Conservation (phyloP, 2,888 invertebrate genomes). For the Agyllia agylla region DNA sequence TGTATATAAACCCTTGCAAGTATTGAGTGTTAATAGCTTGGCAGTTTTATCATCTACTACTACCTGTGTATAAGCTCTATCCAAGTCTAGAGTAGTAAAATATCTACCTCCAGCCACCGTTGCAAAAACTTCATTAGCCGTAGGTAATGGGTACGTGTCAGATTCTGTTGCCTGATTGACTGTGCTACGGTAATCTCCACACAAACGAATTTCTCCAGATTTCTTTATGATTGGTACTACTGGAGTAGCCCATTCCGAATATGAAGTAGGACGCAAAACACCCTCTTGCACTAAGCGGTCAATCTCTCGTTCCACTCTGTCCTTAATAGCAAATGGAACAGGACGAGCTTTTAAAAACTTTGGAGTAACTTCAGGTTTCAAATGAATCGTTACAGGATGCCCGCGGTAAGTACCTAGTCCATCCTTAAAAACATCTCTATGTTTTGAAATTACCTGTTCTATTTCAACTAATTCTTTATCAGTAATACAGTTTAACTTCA, state of each 20-base stretch:
- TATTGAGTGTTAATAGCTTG: constrained; percentile 67
- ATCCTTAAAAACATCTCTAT: constrained; percentile 69
- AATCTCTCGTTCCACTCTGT: constrained; percentile 68
- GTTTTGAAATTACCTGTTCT: not conserved
- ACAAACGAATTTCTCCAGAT: constrained; percentile 64
- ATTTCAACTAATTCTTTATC: too few species aligned
- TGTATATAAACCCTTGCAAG: constrained; percentile 61
- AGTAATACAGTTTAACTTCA: not conserved
- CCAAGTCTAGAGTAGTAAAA: constrained; percentile 60
- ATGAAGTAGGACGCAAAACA: constrained; percentile 20
- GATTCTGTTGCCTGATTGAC: constrained; percentile 69
- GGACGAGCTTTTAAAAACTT: constrained; percentile 74
- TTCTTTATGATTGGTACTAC: constrained; percentile 77
- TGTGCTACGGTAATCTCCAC: constrained; percentile 71
- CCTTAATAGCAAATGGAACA: constrained; percentile 72
- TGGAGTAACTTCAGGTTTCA: constrained; percentile 72
- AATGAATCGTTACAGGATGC: constrained; percentile 67
- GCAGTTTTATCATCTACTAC: constrained; percentile 50
- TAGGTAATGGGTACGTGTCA: constrained; percentile 68
- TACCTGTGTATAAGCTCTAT: constrained; percentile 58
- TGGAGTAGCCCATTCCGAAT: constrained; percentile 78
- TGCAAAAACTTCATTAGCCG: constrained; percentile 62
- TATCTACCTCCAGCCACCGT: constrained; percentile 53
- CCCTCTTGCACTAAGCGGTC: constrained; percentile 40
- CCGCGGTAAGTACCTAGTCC: constrained; percentile 68